Evolutionary conservation across 2,113 vertebrate genomes (phyloP).

Genomic region (Proterorhinus semilunaris): DNA sequence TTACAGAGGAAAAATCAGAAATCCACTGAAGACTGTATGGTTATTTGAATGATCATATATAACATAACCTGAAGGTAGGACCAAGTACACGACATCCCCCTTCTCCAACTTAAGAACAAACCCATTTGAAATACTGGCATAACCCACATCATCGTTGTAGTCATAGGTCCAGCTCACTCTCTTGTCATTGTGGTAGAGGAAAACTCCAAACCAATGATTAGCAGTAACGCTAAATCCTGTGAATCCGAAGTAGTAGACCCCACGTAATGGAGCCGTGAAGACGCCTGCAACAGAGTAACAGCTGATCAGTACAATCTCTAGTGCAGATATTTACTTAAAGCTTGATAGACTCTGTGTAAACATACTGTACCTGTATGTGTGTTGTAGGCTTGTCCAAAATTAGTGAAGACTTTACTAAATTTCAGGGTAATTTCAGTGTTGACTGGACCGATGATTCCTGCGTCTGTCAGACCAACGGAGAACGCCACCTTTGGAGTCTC

Average conservation of each 20-base stretch:
- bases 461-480: neutral
- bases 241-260: neutral
- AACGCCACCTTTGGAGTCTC: constrained; percentile 19
- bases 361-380: no score
- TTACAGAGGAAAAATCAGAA: neutral
- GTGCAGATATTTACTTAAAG: no score
- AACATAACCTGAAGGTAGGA: neutral
- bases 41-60: neutral
- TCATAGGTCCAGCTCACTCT: neutral
- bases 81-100: neutral
- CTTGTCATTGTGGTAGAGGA: neutral
- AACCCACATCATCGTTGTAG: neutral
- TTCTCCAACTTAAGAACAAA: neutral
- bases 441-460: constrained; percentile 3
- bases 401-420: constrained; percentile 18
- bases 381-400: constrained; percentile 9
- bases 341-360: no score
- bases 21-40: neutral
- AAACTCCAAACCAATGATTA: neutral
- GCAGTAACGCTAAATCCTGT: neutral
- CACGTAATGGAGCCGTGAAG: no score
- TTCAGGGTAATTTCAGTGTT: constrained; percentile 1
- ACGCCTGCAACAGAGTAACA: no score
- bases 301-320: no score
- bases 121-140: neutral